phyloP scores from a whole-genome alignment of 2,888 invertebrate genomes.

The Pachydiplax longipennis region DNA sequence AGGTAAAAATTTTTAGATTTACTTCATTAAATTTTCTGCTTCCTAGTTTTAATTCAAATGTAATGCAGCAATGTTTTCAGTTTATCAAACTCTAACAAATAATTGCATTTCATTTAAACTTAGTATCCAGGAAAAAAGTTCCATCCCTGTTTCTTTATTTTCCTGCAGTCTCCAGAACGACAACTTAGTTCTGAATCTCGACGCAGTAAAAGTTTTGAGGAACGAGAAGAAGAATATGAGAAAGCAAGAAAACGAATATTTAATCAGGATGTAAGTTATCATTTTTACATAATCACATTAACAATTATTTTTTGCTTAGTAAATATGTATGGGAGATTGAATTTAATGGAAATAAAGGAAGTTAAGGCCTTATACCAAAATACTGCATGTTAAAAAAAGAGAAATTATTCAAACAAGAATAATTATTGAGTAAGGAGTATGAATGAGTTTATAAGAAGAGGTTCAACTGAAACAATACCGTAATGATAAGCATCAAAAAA shows the following conservation, averaged over 20 bases:
- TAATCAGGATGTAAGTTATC: slow-evolving; percentile 63
- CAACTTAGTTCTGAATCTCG: slow-evolving; percentile 69
- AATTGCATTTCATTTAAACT: too few relatives aligned
- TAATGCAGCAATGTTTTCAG: neutral
- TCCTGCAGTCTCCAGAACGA: slow-evolving; percentile 58
- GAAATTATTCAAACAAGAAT: neutral
- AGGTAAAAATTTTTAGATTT: too few relatives aligned
- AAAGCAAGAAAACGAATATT: slow-evolving; percentile 87
- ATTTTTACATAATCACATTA: neutral
- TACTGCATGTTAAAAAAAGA: slow-evolving; percentile 53
- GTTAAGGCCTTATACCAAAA: slow-evolving; percentile 60
- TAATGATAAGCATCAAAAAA: neutral
- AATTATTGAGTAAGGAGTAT: too few relatives aligned
- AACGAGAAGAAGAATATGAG: slow-evolving; percentile 89
- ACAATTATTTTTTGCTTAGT: slow-evolving; percentile 1
- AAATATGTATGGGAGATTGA: neutral
- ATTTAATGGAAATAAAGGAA: too few relatives aligned
- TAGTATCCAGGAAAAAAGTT: too few relatives aligned
- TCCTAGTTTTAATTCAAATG: neutral
- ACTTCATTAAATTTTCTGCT: neutral
- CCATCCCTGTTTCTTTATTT: neutral
- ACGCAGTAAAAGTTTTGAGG: slow-evolving; percentile 87
- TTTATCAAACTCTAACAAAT: too few relatives aligned
- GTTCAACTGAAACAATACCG: neutral
- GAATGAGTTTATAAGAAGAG: too few relatives aligned